Evolutionary conservation across 2,888 invertebrate genomes (phyloP).

Genomic region (Calameuta filiformis): DNA sequence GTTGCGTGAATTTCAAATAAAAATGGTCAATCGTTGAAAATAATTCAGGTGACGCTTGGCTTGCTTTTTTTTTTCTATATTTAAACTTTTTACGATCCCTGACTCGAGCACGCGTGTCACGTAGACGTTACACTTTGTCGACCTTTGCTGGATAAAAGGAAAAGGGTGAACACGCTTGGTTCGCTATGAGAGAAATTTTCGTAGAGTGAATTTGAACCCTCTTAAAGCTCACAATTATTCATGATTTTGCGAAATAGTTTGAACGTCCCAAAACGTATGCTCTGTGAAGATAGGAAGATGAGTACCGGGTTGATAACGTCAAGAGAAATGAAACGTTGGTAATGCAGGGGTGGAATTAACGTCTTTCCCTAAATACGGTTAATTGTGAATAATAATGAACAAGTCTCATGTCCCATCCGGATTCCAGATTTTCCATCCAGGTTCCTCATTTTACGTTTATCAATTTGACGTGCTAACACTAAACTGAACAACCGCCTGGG

Average conservation of each 20-base stretch:
- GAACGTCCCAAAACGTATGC: neutral
- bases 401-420: neutral
- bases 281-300: constrained; percentile 4
- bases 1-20: neutral
- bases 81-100: neutral
- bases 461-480: neutral
- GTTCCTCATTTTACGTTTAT: neutral
- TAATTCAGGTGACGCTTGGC: neutral
- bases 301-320: neutral
- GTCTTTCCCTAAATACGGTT: constrained; percentile 28
- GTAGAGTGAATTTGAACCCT: neutral
- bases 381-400: constrained; percentile 38
- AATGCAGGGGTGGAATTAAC: neutral
- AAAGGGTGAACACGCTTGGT: neutral
- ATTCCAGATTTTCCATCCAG: no score
- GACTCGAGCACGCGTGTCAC: neutral
- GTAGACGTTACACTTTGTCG: neutral
- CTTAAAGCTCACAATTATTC: neutral
- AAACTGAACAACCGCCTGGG: neutral
- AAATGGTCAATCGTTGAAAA: neutral
- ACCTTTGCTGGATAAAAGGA: neutral
- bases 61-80: neutral
- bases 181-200: neutral
- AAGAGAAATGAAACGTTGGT: neutral
- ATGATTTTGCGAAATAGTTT: neutral